A percentile compares a stretch with the other conserved stretches of the same genome.
Conservation (phyloP, 2,888 invertebrate species). For the Eupithecia insigniata region DNA sequence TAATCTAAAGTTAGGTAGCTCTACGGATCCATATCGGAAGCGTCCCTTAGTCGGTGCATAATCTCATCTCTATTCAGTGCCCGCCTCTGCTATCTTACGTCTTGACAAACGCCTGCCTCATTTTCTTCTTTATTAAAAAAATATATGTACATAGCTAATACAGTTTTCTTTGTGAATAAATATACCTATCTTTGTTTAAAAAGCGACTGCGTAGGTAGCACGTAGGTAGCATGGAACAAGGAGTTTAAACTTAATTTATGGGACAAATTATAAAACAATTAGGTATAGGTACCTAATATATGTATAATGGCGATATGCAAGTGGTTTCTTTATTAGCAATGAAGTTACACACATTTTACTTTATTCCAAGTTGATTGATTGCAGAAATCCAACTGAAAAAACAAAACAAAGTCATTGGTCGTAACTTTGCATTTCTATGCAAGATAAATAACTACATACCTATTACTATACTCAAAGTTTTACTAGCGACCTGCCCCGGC, state of each 20-base stretch:
- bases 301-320: not conserved
- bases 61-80: too few relatives aligned
- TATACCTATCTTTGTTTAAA: not conserved
- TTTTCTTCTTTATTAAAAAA: too few relatives aligned
- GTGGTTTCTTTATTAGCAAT: not conserved
- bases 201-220: not conserved
- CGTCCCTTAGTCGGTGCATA: not conserved
- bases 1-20: too few relatives aligned
- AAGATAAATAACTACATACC: not conserved
- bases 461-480: not conserved
- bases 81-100: too few relatives aligned
- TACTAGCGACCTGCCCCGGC: not conserved
- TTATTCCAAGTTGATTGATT: constrained; percentile 2
- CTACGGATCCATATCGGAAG: not conserved
- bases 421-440: not conserved
- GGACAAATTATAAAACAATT: not conserved
- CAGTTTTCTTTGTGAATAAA: not conserved
- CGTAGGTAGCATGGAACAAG: too few relatives aligned
- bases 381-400: not conserved
- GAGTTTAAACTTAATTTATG: not conserved
- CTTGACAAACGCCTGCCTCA: too few relatives aligned
- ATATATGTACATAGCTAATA: not conserved
- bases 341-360: not conserved
- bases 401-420: not conserved
- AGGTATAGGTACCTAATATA: not conserved